Base-by-base conservation (phyloP, 2,797 vertebrate genomes). In the Acipenser oxyrinchus region DNA sequence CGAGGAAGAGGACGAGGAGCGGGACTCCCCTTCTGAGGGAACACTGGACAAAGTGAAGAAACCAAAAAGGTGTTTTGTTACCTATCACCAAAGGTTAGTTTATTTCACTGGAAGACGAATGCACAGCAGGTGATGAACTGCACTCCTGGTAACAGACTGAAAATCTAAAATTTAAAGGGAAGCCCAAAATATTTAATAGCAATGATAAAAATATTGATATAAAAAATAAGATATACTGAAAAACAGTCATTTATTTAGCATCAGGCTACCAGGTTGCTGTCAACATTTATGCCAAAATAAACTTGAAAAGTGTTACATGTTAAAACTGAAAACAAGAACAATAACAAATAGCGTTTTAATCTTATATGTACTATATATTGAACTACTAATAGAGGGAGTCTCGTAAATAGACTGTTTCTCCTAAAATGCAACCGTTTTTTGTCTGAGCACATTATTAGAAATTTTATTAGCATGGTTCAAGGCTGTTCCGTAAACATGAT, bases 61-160 rank as follows among this genome's bases (percentile, higher is more conserved):
- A 86, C 96, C 96, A 70, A 99, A 99, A 99, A 99, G 83, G 96
- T 99, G 73, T 99, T 99, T 79, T 99, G 96, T 81, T 99, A 99
- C 68, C 96, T 98, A 83, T 98, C 97, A 75, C 95, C 96, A 86
- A 99, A 99, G 95, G 97, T 96, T 78, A 72, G 68, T 68, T 12
- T 37, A n/a, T 7, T 51, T n/a, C 6, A 48, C 7, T 65, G 60
- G 49, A 18, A 60, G n/a, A 62, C 7, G 15, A n/a, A 11, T 49
- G 18, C 10, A 11, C 6, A 15, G 37, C 6, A 2, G 6, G 6
- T 4, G 4, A 52, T 49, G 51, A 49, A 63, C 51, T 13, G 61
- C 23, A 62, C 49, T 62, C 49, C 59, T 15, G 18, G 12, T 10
- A 49, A 18, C 7, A 50, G 23, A 3, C 23, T 37, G 23, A 37